Conservation (phyloP, 37 sponge, comb jelly and placozoan species). For the Hexactinellida sp. region DNA sequence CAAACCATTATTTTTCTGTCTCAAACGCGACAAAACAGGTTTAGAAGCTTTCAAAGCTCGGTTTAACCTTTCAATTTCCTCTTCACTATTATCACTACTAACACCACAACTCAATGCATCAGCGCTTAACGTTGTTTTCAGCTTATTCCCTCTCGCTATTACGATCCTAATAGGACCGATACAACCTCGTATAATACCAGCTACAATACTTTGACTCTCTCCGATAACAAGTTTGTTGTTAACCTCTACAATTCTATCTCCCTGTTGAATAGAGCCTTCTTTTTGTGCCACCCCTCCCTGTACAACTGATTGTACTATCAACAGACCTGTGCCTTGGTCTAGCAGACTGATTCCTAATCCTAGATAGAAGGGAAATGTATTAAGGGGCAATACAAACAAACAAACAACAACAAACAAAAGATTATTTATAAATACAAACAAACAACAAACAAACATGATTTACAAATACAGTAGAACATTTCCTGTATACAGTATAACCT, state of each 20-base stretch:
- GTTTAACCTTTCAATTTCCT: conserved; percentile 9
- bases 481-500: no score
- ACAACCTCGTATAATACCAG: not conserved
- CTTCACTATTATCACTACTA: not conserved
- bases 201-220: not conserved
- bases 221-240: not conserved
- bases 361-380: no score
- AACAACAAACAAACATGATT: no score
- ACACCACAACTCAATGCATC: not conserved
- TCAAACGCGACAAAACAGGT: not conserved
- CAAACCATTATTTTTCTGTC: not conserved
- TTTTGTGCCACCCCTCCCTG: not conserved
- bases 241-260: not conserved
- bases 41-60: conserved; percentile 7
- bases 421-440: no score
- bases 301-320: not conserved
- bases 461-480: no score
- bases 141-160: not conserved
- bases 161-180: not conserved
- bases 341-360: not conserved
- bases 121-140: not conserved
- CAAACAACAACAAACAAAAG: no score
- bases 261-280: not conserved
- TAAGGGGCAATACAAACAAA: no score
- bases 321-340: not conserved